Evolutionary conservation across 2,888 invertebrate species (phyloP).

Genomic region (Drosophila tripunctata): DNA sequence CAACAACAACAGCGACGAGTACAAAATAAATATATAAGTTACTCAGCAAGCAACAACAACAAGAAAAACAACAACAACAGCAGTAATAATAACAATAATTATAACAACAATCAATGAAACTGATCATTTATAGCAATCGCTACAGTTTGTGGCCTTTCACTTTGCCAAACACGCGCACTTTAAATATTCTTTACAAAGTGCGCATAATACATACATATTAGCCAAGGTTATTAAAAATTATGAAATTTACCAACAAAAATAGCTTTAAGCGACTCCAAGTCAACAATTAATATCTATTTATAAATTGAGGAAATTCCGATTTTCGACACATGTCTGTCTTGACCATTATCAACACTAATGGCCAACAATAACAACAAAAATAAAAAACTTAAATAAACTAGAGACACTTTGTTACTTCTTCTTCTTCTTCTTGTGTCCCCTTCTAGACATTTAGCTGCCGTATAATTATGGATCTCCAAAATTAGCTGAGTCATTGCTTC

Average conservation of each 20-base stretch:
- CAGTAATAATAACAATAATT: constrained; percentile 12
- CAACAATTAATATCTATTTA: constrained; percentile 63
- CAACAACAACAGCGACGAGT: no score
- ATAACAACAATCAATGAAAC: constrained; percentile 39
- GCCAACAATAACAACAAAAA: constrained; percentile 11
- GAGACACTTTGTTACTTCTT: constrained; percentile 12
- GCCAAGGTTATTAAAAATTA: constrained; percentile 72
- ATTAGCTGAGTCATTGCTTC: constrained; percentile 35
- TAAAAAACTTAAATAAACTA: neutral
- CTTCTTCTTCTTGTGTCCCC: neutral
- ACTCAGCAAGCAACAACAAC: constrained; percentile 28
- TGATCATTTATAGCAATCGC: constrained; percentile 62
- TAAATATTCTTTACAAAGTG: constrained; percentile 71
- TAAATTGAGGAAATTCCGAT: constrained; percentile 70
- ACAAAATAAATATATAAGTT: constrained; percentile 53
- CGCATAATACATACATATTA: constrained; percentile 61
- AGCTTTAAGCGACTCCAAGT: constrained; percentile 46
- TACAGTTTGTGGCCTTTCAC: constrained; percentile 70
- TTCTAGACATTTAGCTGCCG: constrained; percentile 11
- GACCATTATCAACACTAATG: constrained; percentile 44
- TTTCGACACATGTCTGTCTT: constrained; percentile 59
- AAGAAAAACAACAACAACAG: constrained; percentile 4
- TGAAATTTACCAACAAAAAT: constrained; percentile 63
- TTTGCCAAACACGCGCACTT: constrained; percentile 68
- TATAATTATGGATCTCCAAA: constrained; percentile 16